These are phyloP conservation scores for Rhyacichthys aspro DNA, from an alignment of 2,797 vertebrate species.

Conservation along the genomic window DNA sequence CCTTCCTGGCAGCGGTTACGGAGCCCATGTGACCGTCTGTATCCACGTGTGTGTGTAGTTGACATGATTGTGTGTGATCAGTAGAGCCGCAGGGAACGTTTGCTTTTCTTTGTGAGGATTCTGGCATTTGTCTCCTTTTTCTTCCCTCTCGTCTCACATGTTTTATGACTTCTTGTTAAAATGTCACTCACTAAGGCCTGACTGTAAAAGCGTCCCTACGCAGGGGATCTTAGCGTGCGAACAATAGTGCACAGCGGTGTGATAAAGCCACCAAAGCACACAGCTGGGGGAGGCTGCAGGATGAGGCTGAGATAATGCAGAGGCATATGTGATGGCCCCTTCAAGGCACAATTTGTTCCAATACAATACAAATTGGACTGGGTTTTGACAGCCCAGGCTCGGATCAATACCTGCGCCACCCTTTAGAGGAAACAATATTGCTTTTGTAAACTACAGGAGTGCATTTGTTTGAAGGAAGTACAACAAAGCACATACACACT, in stretches of 20 bases:
- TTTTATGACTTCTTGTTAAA: constrained; percentile 76
- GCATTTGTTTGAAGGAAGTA: constrained; percentile 31
- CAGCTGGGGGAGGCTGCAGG: constrained; percentile 50
- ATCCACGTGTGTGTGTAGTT: constrained; percentile 29
- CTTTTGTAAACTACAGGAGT: constrained; percentile 53
- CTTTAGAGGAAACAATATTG: constrained; percentile 47
- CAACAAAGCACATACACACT: constrained; percentile 22
- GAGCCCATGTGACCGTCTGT: constrained; percentile 23
- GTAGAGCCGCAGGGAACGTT: constrained; percentile 51
- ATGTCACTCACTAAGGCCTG: constrained; percentile 64
- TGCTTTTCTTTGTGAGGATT: constrained; percentile 52
- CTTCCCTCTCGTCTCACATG: constrained; percentile 53
- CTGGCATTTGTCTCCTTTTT: constrained; percentile 51
- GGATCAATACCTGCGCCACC: constrained; percentile 52
- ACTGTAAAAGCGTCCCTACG: constrained; percentile 50
- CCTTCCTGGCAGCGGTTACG: constrained; percentile 36
- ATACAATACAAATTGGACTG: constrained; percentile 39
- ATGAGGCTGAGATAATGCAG: constrained; percentile 37
- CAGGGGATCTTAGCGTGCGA: constrained; percentile 49
- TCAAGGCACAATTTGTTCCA: constrained; percentile 57
- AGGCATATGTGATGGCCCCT: constrained; percentile 25
- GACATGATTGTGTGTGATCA: constrained; percentile 77
- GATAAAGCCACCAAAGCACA: constrained; percentile 62
- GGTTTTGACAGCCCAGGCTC: constrained; percentile 46
- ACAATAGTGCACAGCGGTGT: constrained; percentile 53